Percentiles rank a stretch among this genome's conserved stretches.
Evolutionary conservation across 2,888 invertebrate genomes (phyloP).

Genomic region (Xylophagus ater): DNA sequence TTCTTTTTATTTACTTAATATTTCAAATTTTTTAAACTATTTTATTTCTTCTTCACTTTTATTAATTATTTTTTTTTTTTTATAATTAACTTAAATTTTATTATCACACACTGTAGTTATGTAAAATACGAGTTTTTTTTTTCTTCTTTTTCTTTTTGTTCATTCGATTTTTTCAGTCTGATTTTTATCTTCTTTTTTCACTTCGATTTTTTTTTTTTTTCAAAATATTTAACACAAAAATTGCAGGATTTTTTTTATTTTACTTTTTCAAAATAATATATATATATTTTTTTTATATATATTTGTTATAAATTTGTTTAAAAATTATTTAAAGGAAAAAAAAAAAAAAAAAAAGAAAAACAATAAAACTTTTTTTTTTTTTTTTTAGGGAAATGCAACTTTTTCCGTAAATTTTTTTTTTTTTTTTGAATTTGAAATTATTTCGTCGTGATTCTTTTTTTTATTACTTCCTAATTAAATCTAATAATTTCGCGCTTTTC

Average conservation of each 20-base stretch:
- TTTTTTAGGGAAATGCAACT: not conserved
- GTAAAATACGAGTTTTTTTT: constrained; percentile 5
- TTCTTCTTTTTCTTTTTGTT: not conserved
- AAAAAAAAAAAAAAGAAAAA: too few relatives aligned
- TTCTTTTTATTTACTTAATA: not conserved
- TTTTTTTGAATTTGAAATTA: not conserved
- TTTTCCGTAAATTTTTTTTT: not conserved
- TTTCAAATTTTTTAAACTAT: not conserved
- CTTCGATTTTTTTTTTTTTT: constrained; percentile 1
- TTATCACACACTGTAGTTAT: constrained; percentile 15
- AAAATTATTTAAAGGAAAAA: too few relatives aligned
- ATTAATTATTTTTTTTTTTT: not conserved
- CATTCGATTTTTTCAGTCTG: not conserved
- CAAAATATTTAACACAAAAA: too few relatives aligned
- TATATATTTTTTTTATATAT: too few relatives aligned
- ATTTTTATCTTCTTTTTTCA: not conserved
- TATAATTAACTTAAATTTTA: constrained; percentile 11
- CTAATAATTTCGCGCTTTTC: too few relatives aligned
- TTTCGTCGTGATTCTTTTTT: not conserved
- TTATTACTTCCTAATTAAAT: too few relatives aligned
- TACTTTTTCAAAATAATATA: too few relatives aligned
- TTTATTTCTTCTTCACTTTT: not conserved
- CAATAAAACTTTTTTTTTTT: too few relatives aligned
- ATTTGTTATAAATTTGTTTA: too few relatives aligned
- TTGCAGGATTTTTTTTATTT: too few relatives aligned